These are phyloP conservation scores for Actinostola sp. DNA, from an alignment of 92 coral and sea anemone genomes.

Conservation along the genomic window DNA sequence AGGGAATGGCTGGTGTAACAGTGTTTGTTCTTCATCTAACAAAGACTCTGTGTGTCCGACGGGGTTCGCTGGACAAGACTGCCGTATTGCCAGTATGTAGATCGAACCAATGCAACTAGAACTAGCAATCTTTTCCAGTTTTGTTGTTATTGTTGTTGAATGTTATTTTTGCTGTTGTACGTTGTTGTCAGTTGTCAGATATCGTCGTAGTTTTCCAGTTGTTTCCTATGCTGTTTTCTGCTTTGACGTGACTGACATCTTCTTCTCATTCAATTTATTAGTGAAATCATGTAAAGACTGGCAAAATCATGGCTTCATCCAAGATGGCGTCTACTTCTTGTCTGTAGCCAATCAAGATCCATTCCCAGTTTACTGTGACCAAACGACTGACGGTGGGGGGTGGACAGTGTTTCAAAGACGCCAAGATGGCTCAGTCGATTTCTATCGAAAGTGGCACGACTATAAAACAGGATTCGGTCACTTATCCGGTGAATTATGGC, in stretches of 20 bases:
- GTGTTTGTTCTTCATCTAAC: conserved; percentile 12
- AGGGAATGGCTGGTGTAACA: conserved; percentile 31
- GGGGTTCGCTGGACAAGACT: conserved; percentile 16
- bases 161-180: too few relatives aligned
- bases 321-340: conserved; percentile 33
- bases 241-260: background rate
- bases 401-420: conserved; percentile 32
- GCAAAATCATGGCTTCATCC: conserved; percentile 32
- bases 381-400: conserved; percentile 43
- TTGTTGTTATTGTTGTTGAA: too few relatives aligned
- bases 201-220: too few relatives aligned
- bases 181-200: too few relatives aligned
- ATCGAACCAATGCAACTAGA: background rate
- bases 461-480: conserved; percentile 63
- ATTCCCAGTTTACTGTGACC: conserved; percentile 39
- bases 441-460: conserved; percentile 57
- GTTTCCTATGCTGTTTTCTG: too few relatives aligned
- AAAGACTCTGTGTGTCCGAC: background rate
- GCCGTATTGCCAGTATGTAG: conserved; percentile 21
- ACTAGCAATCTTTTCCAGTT: too few relatives aligned
- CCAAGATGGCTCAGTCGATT: conserved; percentile 47
- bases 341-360: conserved; percentile 8
- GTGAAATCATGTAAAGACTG: conserved; percentile 58
- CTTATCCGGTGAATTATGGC: conserved; percentile 44
- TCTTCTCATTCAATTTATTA: background rate